Conservation (phyloP, 2,113 vertebrate species). For the human (Homo sapiens) region GRCh38 chr12:27716001-27716500, state of each 20-base stretch:
- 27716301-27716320: constrained; percentile 91
- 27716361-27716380: constrained; percentile 88
- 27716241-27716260: neutral
- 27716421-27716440: constrained; percentile 91
- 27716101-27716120: neutral
- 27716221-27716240: neutral
- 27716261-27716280: neutral
- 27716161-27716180: neutral
- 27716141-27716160: neutral
- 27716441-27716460: constrained; percentile 99
- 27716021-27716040: neutral
- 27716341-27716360: constrained; percentile 92
- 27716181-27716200: neutral
- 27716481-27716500: neutral
- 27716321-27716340: constrained; percentile 95
- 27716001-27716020: neutral
- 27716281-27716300: constrained; percentile 79
- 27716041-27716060: neutral
- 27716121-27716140: neutral
- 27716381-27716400: constrained; percentile 97
- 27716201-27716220: neutral
- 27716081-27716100: neutral
- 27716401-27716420: constrained; percentile 90
- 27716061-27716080: neutral
- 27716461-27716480: neutral